Evolutionary conservation across 2,888 invertebrate species (phyloP), one percentile per base, ranked within the genome.

Genomic region (Lamproptera curius): DNA sequence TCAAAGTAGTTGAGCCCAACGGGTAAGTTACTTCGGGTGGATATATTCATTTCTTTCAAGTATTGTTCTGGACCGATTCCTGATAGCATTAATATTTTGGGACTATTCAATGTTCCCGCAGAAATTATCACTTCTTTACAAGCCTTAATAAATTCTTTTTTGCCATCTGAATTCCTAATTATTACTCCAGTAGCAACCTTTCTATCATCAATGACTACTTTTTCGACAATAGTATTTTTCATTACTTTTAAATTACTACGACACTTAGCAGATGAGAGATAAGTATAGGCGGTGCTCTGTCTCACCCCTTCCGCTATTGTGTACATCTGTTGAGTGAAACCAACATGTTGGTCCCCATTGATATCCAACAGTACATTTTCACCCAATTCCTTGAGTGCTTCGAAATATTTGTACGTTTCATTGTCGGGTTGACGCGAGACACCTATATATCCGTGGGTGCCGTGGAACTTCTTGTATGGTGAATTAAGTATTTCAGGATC

Each of bases 281-380:
- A 0, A 60, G 13, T 11, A 41, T 23, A 2, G 61, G 88, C 69
- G 5, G 55, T 52, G 16, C 57, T 52, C 42, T 55, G 51, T n/a
- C 57, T 86, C 0, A 91, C 89, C 1, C 54, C 55, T 1, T 70
- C 60, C 38, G 74, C 68, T 55, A 82, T 67, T 14, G 78, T 85
- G 16, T 67, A 76, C 46, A 83, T 75, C 2, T 76, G 62, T 34
- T 75, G 72, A 0, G 78, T 74, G 43, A 80, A 80, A 6, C 88
- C 88, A 10, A 77, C 65, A 54, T 74, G 77, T 2, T 71, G 60
- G 17, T 62, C 56, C 1, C 79, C 82, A 53, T 84, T 74, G 3
- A 57, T 17, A 39, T 81, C 70, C 46, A 76, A 69, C 16, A 70
- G 38, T 3, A 60, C 46, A 6, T 57, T 49, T 28, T 61, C 73